Percentiles rank a stretch among this genome's conserved stretches.
Evolutionary conservation across 2,113 vertebrate species (phyloP).

Genomic region (Aphyosemion australe): DNA sequence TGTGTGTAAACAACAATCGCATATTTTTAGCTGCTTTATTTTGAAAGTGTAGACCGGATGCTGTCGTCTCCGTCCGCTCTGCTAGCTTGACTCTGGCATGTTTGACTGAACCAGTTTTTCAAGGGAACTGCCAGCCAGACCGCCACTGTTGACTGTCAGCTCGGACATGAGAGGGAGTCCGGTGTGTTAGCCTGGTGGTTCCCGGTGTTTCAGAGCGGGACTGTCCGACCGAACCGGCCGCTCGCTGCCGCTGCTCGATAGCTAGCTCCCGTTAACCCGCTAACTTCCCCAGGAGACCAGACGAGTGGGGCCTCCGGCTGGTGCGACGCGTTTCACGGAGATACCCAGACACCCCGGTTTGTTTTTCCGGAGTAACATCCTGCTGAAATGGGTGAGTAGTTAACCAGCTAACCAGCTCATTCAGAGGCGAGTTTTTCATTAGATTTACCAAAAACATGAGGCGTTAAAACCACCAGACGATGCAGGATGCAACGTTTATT

Average conservation of each 20-base stretch:
- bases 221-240: constrained; percentile 13
- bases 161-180: constrained; percentile 51
- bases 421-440: neutral
- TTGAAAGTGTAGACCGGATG: constrained; percentile 55
- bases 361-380: constrained; percentile 39
- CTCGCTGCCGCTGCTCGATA: constrained; percentile 15
- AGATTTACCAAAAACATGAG: too few species aligned
- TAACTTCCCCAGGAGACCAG: constrained; percentile 21
- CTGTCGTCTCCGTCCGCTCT: accelerated
- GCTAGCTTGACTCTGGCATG: neutral
- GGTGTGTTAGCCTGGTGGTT: constrained; percentile 34
- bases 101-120: constrained; percentile 28
- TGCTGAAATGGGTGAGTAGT: constrained; percentile 69
- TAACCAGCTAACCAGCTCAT: constrained; percentile 11
- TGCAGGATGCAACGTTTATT: too few species aligned
- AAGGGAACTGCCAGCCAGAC: constrained; percentile 16
- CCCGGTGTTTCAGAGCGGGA: constrained; percentile 39
- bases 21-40: constrained; percentile 36
- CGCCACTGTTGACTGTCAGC: constrained; percentile 13
- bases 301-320: constrained; percentile 67
- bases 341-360: constrained; percentile 21
- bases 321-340: constrained; percentile 46
- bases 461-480: neutral
- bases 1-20: neutral
- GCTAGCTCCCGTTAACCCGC: constrained; percentile 16